phyloP scores from a whole-genome alignment of 1,140 invertebrate genomes.

The Panonychus citri region DNA sequence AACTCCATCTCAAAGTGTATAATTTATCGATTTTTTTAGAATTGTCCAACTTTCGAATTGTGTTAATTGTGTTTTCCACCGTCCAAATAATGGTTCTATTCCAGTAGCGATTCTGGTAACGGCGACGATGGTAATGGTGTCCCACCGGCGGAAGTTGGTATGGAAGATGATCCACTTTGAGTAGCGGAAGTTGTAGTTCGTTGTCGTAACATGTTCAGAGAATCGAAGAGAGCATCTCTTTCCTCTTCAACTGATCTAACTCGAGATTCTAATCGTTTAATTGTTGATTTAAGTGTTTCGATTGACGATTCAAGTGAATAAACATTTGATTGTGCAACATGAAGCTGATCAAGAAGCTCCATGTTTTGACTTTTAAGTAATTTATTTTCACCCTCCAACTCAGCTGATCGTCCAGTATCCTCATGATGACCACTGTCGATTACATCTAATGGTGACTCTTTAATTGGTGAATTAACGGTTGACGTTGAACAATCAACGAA shows the following conservation, averaged over 20 bases:
- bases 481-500: too few species aligned
- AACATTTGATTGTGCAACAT: constrained; percentile 13
- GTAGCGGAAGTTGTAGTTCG: background rate
- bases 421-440: background rate
- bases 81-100: too few species aligned
- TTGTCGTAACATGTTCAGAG: constrained; percentile 8
- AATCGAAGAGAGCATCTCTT: constrained; percentile 12
- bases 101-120: too few species aligned
- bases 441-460: background rate
- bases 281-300: constrained; percentile 10
- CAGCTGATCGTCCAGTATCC: background rate
- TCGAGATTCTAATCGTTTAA: constrained; percentile 11
- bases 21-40: too few species aligned
- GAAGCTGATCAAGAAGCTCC: constrained; percentile 3
- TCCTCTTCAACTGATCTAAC: constrained; percentile 11
- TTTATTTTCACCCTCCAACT: constrained; percentile 10
- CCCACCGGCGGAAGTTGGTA: too few species aligned
- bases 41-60: too few species aligned
- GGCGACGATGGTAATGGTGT: too few species aligned
- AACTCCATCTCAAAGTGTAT: too few species aligned
- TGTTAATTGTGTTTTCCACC: too few species aligned
- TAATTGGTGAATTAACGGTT: too few species aligned
- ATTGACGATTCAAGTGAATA: constrained; percentile 7
- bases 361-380: background rate
- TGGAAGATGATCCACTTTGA: too few species aligned